A percentile compares a stretch with the other conserved stretches of the same genome.
phyloP scores from a whole-genome alignment of 2,113 vertebrate species.

The Gulo gulo region DNA sequence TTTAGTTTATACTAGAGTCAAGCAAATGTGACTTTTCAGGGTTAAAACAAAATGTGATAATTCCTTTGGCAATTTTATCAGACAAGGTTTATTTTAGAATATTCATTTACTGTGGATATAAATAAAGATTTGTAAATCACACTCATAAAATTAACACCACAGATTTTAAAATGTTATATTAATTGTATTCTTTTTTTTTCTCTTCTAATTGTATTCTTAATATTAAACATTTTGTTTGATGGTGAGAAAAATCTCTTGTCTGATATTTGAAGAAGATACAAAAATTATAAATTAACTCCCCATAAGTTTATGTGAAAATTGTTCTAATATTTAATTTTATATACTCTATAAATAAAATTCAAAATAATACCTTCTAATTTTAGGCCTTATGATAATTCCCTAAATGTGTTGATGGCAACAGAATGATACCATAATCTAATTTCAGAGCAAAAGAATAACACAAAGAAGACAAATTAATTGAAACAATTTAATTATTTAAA shows the following conservation, averaged over 20 bases:
- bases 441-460: background rate
- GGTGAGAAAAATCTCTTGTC: background rate
- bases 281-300: background rate
- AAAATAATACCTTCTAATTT: background rate
- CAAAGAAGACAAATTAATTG: background rate
- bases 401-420: background rate
- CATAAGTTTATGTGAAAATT: background rate
- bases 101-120: background rate
- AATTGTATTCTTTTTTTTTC: background rate
- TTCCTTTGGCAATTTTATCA: background rate
- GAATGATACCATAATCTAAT: background rate
- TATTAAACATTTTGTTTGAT: background rate
- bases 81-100: background rate
- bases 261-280: background rate
- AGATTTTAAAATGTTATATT: slow-evolving; percentile 18
- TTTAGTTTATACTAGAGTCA: background rate
- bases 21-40: background rate
- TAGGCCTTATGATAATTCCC: background rate
- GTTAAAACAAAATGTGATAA: background rate
- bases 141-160: background rate
- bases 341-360: background rate
- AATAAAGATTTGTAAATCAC: background rate
- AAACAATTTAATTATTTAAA: background rate
- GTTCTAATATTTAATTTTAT: background rate
- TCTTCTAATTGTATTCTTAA: background rate